phyloP scores from a whole-genome alignment of 2,888 invertebrate genomes.

The Sabatieria punctata region DNA sequence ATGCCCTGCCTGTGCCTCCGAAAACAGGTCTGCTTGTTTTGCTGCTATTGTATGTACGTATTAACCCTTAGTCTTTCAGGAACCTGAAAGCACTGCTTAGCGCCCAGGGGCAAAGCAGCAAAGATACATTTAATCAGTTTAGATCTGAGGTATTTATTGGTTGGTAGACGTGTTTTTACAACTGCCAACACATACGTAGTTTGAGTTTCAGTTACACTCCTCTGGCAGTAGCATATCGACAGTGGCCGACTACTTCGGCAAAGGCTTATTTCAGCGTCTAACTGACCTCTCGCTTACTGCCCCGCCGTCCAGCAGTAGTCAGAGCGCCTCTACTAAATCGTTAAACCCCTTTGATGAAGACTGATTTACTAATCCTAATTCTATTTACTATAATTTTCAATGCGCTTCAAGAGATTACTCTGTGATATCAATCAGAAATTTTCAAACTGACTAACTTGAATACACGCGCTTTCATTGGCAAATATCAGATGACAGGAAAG shows the following conservation, averaged over 20 bases:
- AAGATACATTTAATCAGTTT: neutral
- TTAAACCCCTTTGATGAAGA: constrained; percentile 1
- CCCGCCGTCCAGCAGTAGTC: neutral
- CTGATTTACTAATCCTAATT: no score
- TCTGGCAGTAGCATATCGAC: constrained; percentile 53
- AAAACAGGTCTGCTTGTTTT: constrained; percentile 44
- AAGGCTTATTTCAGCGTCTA: constrained; percentile 61
- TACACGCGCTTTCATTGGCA: no score
- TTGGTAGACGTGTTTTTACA: no score
- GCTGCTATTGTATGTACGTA: constrained; percentile 13
- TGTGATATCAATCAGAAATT: no score
- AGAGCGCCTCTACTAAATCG: neutral
- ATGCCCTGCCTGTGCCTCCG: constrained; percentile 64
- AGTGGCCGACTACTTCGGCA: constrained; percentile 75
- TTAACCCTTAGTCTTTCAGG: constrained; percentile 17
- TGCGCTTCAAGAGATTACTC: no score
- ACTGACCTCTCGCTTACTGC: neutral
- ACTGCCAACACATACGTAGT: no score
- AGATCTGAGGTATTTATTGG: neutral
- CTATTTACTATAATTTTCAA: no score
- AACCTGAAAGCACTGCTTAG: constrained; percentile 50
- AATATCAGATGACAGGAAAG: no score
- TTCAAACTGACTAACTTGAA: no score
- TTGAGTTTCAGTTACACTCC: constrained; percentile 28
- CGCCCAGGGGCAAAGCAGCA: constrained; percentile 37